Evolutionary conservation across 2,888 invertebrate species (phyloP).

Genomic region (Deilephila elpenor): DNA sequence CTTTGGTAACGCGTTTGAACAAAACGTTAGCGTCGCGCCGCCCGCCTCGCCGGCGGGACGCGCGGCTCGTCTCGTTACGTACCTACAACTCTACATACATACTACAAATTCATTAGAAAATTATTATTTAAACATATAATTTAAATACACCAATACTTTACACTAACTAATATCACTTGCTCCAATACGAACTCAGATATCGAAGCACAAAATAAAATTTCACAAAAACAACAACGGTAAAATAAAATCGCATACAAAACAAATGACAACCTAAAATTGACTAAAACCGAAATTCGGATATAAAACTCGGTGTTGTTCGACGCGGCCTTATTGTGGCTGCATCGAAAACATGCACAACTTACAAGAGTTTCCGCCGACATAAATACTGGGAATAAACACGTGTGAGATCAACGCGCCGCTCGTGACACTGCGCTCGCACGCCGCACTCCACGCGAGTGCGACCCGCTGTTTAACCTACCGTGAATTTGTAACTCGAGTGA

Average conservation of each 20-base stretch:
- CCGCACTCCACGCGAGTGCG: neutral
- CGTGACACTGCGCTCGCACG: conserved; percentile 10
- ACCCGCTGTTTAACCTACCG: conserved; percentile 3
- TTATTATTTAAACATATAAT: conserved; percentile 47
- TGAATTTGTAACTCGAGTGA: neutral
- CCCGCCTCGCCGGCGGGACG: conserved; percentile 31
- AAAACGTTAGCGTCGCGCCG: conserved; percentile 49
- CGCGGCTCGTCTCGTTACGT: conserved; percentile 30
- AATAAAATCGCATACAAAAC: conserved; percentile 75
- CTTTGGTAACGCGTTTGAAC: conserved; percentile 81
- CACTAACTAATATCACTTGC: conserved; percentile 80
- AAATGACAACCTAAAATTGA: conserved; percentile 67
- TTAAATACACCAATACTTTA: conserved; percentile 58
- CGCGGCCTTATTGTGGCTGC: neutral
- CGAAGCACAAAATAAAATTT: conserved; percentile 78
- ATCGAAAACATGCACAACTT: conserved; percentile 37
- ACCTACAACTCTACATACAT: conserved; percentile 40
- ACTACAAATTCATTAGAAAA: conserved; percentile 47
- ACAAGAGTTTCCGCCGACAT: conserved; percentile 44
- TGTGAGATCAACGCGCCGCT: conserved; percentile 60
- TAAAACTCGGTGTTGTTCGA: conserved; percentile 41
- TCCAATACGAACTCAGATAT: conserved; percentile 55
- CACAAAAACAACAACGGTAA: conserved; percentile 75
- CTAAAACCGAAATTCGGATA: conserved; percentile 58
- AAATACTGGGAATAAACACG: conserved; percentile 56